Evolutionary conservation across 2,797 vertebrate species (phyloP).

Genomic region (Carduelis carduelis): DNA sequence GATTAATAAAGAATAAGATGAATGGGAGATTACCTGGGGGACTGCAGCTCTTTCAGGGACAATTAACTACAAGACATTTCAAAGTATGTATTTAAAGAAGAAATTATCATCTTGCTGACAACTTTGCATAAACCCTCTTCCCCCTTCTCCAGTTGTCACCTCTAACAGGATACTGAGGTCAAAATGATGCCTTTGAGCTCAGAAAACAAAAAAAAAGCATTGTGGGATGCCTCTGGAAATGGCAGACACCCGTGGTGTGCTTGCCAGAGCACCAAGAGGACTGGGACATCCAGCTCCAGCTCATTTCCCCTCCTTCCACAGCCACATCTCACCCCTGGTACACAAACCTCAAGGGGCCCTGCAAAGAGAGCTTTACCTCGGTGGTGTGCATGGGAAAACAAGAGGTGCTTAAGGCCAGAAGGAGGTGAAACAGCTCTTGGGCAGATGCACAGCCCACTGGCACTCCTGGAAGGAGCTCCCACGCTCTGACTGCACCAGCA

Average conservation of each 20-base stretch:
- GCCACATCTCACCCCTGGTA: not conserved
- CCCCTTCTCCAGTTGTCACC: not conserved
- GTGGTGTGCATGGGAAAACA: not conserved
- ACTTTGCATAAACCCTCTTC: not conserved
- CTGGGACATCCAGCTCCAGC: not conserved
- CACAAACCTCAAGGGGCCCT: not conserved
- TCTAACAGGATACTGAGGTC: not conserved
- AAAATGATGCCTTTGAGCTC: not conserved
- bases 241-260: not conserved
- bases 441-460: constrained; percentile 31
- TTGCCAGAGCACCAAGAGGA: not conserved
- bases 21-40: constrained; percentile 39
- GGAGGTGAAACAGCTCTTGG: constrained; percentile 20
- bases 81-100: constrained; percentile 43
- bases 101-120: constrained; percentile 31
- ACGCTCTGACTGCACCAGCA: constrained; percentile 51
- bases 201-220: not conserved
- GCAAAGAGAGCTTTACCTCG: not conserved
- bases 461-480: constrained; percentile 64
- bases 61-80: constrained; percentile 28
- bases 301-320: not conserved
- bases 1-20: constrained; percentile 1
- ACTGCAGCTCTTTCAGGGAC: constrained; percentile 53
- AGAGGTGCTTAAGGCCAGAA: not conserved
- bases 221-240: not conserved